Percentiles rank a stretch among this genome's conserved stretches.
Evolutionary conservation across 1,140 invertebrate species (phyloP).

Genomic region (Caenorhabditis brenneri): DNA sequence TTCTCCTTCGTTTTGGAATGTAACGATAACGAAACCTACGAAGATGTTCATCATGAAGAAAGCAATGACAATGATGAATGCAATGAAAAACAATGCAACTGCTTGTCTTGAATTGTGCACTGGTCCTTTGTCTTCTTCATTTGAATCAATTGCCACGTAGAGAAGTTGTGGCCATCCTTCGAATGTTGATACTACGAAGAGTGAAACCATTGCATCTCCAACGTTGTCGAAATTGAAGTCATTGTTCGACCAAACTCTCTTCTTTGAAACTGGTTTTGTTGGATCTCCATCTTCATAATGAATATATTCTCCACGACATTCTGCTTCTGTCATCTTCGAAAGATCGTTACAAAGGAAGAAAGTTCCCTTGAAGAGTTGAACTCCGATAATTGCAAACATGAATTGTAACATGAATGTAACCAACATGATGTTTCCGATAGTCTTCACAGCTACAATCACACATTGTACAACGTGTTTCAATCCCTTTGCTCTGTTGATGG

Average conservation of each 20-base stretch:
- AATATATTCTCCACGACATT: constrained; percentile 89
- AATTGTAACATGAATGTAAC: constrained; percentile 80
- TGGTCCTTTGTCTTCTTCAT: constrained; percentile 89
- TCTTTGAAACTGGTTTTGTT: constrained; percentile 77
- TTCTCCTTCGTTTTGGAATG: constrained; percentile 89
- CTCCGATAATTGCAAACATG: constrained; percentile 99
- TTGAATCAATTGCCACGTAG: constrained; percentile 96
- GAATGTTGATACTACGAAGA: constrained; percentile 99
- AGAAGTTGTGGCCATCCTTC: constrained; percentile 97
- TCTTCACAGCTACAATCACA: constrained; percentile 98
- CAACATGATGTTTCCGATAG: constrained; percentile 98
- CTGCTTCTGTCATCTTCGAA: constrained; percentile 83
- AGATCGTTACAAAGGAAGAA: constrained; percentile 85
- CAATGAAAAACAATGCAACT: constrained; percentile 97
- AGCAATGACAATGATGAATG: constrained; percentile 97
- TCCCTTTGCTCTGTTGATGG: constrained; percentile 99
- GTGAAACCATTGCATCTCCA: constrained; percentile 92
- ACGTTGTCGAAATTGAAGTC: constrained; percentile 98
- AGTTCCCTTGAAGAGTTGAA: constrained; percentile 97
- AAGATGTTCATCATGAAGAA: constrained; percentile 99
- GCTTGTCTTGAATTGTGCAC: constrained; percentile 96
- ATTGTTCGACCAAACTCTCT: constrained; percentile 83
- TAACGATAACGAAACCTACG: constrained; percentile 99
- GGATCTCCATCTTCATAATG: constrained; percentile 86
- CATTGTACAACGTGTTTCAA: constrained; percentile 99